Evolutionary conservation across 1,140 invertebrate genomes (phyloP).

Genomic region (Atta cephalotes): DNA sequence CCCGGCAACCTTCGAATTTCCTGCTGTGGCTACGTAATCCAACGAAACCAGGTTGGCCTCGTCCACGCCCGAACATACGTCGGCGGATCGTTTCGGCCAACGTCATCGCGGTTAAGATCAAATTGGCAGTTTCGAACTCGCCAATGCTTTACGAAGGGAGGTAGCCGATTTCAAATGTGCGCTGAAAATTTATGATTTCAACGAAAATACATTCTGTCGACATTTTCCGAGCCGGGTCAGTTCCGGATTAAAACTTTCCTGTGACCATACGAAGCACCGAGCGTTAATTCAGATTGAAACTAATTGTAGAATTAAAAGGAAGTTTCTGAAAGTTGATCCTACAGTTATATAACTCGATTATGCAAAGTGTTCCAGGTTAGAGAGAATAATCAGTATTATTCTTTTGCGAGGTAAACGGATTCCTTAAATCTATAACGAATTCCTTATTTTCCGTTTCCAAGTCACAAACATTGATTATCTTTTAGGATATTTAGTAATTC

Average conservation of each 20-base stretch:
- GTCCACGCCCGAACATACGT: constrained; percentile 42
- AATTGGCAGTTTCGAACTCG: constrained; percentile 51
- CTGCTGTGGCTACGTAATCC: constrained; percentile 60
- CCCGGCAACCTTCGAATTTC: constrained; percentile 63
- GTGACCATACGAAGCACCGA: constrained; percentile 36
- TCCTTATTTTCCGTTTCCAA: not conserved
- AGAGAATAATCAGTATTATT: constrained; percentile 39
- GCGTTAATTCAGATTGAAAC: constrained; percentile 55
- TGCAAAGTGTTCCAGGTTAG: constrained; percentile 19
- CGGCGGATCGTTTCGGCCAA: constrained; percentile 41
- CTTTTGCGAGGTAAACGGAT: not conserved
- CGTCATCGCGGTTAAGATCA: constrained; percentile 61
- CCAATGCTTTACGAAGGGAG: constrained; percentile 19
- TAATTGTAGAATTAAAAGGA: constrained; percentile 53
- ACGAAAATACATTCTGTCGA: constrained; percentile 28
- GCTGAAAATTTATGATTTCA: constrained; percentile 55
- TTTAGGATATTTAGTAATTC: not conserved
- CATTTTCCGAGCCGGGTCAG: constrained; percentile 32
- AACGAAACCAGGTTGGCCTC: constrained; percentile 34
- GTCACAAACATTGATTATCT: not conserved
- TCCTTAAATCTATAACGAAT: not conserved
- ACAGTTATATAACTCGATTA: constrained; percentile 39
- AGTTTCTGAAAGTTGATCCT: constrained; percentile 45
- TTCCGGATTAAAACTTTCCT: constrained; percentile 56
- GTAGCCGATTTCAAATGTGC: constrained; percentile 26